Evolutionary conservation across 2,888 invertebrate genomes (phyloP).

Genomic region (Eremobia ochroleuca): DNA sequence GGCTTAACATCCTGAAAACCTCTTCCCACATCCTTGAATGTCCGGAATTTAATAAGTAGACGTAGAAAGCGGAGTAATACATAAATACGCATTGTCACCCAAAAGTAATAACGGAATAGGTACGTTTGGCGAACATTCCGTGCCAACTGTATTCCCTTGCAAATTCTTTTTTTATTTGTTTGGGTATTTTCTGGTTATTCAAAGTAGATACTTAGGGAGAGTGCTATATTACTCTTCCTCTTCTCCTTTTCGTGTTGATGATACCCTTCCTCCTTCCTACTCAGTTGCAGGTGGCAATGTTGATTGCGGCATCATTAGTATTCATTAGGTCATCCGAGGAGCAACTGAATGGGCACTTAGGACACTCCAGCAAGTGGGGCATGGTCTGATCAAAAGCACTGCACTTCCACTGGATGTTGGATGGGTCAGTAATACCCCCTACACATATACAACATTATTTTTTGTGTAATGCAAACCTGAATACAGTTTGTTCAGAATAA

Average conservation of each 20-base stretch:
- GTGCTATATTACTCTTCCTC: background rate
- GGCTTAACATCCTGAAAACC: background rate
- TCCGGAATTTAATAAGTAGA: background rate
- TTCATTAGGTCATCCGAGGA: background rate
- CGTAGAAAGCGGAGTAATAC: background rate
- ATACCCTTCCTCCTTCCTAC: too few species aligned
- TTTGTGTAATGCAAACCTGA: too few species aligned
- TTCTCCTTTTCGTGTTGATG: background rate
- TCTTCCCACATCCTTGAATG: background rate
- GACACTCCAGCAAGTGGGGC: background rate
- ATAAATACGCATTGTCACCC: background rate
- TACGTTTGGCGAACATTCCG: slow-evolving; percentile 22
- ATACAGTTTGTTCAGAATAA: too few species aligned
- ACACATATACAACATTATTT: too few species aligned
- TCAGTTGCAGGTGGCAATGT: background rate
- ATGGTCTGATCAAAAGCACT: background rate
- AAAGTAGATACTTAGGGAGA: background rate
- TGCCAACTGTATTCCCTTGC: background rate
- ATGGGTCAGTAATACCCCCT: background rate
- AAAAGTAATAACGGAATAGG: slow-evolving; percentile 13
- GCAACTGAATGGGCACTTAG: background rate
- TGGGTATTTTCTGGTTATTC: background rate
- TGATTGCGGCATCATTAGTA: background rate
- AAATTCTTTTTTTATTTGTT: slow-evolving; percentile 22
- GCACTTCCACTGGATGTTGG: background rate